Evolutionary conservation across 1,140 invertebrate genomes (phyloP).

Genomic region (Prorops nasuta): DNA sequence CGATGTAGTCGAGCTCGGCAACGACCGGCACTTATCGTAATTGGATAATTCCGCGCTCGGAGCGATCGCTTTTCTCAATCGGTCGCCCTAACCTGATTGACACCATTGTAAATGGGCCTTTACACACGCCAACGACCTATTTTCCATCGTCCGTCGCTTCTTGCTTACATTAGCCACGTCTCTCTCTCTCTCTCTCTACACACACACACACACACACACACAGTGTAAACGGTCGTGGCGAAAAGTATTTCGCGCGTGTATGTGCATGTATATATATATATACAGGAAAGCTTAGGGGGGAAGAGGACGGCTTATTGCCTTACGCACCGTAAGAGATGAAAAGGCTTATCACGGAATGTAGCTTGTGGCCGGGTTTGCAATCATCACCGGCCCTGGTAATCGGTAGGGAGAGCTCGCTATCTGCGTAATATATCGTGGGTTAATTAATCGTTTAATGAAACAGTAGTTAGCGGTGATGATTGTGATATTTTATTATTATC

Average conservation of each 20-base stretch:
- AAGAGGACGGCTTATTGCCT: constrained; percentile 9
- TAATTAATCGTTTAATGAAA: constrained; percentile 54
- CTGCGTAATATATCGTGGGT: constrained; percentile 47
- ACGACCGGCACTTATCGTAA: constrained; percentile 18
- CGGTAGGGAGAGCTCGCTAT: constrained; percentile 28
- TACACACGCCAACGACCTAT: constrained; percentile 18
- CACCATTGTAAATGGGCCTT: background rate
- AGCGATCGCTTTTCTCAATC: constrained; percentile 11
- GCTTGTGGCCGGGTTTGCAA: constrained; percentile 20
- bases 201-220: no score
- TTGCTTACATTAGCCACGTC: no score
- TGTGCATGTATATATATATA: no score
- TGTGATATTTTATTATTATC: constrained; percentile 51
- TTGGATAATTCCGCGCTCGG: constrained; percentile 15
- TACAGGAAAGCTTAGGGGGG: constrained; percentile 8
- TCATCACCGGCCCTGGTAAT: no score
- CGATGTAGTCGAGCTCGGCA: background rate
- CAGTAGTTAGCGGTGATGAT: constrained; percentile 53
- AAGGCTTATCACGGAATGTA: background rate
- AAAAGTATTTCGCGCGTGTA: no score
- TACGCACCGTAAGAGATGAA: constrained; percentile 6
- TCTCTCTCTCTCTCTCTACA: no score
- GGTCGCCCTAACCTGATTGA: background rate
- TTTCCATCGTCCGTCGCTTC: no score
- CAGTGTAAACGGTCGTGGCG: no score